Evolutionary conservation across 2,888 invertebrate genomes (phyloP), one percentile per base, ranked within the genome.

Genomic region (Caradrina clavipalpis): DNA sequence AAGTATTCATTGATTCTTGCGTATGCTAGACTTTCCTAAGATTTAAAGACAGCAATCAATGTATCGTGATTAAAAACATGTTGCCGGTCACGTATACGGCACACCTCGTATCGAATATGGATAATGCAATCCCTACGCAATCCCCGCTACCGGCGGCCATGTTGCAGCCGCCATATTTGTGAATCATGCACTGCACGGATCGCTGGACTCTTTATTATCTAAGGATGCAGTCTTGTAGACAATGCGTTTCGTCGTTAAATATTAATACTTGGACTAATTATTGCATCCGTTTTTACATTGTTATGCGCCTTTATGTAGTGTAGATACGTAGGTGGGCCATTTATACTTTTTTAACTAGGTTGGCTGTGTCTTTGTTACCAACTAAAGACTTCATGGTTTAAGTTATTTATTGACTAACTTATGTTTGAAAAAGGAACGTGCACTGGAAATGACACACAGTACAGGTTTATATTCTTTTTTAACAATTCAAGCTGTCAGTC

Each of bases 151-250:
- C 73, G 66, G 80, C 75, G 69, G 89, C 89, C 87, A 89, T 89
- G 62, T 85, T 88, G 84, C 72, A 76, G 67, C 63, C 82, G 87
- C 87, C 88, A 87, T 88, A 72, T 87, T 88, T 80, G 76, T 89
- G 89, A 88, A 84, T 87, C 87, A 90, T 72, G 75, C 81, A 67
- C 58, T n/a, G 74, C 77, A 63, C 76, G 64, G 74, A 80, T 73
- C 81, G 81, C 75, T 83, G 75, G 69, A 78, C 80, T 84, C 77
- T 81, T 82, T 74, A 83, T 76, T 73, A 79, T 69, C 70, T 68
- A 77, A 78, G 75, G 73, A 71, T 69, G 80, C 63, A 69, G 71
- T 64, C 80, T 70, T 71, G 67, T 76, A 57, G 72, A 80, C 82
- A 80, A 76, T 80, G 80, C 73, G 59, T 78, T 68, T 73, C 56